phyloP scores from a whole-genome alignment of 2,113 vertebrate species.

The Mus spicilegus region DNA sequence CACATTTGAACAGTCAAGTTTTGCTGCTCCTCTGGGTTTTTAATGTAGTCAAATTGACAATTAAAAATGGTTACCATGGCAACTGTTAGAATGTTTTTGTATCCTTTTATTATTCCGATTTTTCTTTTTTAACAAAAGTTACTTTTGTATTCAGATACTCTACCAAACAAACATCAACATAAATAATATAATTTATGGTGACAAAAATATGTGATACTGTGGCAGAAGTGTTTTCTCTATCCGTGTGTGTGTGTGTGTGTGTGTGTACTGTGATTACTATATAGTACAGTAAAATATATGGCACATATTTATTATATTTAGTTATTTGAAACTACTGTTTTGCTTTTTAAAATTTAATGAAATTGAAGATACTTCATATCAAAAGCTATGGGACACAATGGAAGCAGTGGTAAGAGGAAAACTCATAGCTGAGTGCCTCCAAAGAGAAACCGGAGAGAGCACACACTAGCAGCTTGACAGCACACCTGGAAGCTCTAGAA shows the following conservation, averaged over 20 bases:
- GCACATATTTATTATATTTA: background rate
- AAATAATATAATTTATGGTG: background rate
- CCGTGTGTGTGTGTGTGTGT: background rate
- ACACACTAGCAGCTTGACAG: too few species aligned
- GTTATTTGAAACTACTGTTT: background rate
- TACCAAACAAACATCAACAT: background rate
- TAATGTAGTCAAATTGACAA: background rate
- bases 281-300: background rate
- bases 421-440: too few species aligned
- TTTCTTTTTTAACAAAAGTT: background rate
- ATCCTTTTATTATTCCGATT: background rate
- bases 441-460: too few species aligned
- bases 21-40: background rate
- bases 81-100: background rate
- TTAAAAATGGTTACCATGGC: background rate
- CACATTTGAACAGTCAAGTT: background rate
- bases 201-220: background rate
- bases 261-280: background rate
- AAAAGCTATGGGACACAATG: too few species aligned
- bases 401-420: too few species aligned
- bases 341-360: too few species aligned
- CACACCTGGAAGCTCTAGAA: too few species aligned
- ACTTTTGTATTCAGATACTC: background rate
- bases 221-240: background rate
- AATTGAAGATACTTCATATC: too few species aligned